Evolutionary conservation across 2,113 vertebrate genomes (phyloP).

Genomic region (Pituophis catenifer): DNA sequence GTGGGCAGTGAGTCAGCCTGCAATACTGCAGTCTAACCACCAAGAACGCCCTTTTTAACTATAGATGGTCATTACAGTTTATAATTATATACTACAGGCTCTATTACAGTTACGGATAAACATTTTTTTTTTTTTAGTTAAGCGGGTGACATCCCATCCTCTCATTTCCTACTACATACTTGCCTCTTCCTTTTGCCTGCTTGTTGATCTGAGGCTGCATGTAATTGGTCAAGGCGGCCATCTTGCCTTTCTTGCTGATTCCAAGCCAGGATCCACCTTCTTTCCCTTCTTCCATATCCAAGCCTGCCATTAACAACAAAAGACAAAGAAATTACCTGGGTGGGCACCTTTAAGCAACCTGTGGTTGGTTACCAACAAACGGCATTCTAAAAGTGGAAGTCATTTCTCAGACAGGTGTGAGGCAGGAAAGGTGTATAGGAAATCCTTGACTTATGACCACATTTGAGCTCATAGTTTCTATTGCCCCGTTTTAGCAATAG

Average conservation of each 20-base stretch:
- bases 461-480: too few relatives aligned
- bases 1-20: too few relatives aligned
- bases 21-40: neutral
- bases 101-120: too few relatives aligned
- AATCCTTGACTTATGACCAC: too few relatives aligned
- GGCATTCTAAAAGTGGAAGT: too few relatives aligned
- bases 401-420: too few relatives aligned
- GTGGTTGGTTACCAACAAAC: too few relatives aligned
- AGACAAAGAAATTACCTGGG: neutral
- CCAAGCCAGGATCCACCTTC: constrained; percentile 96
- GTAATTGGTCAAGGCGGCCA: constrained; percentile 93
- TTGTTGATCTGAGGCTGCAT: constrained; percentile 79
- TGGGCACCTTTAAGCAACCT: neutral
- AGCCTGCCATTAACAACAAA: constrained; percentile 66
- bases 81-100: too few relatives aligned
- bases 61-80: neutral
- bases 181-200: constrained; percentile 88
- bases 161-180: neutral
- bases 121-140: too few relatives aligned
- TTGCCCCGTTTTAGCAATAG: too few relatives aligned
- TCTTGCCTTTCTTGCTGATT: constrained; percentile 86
- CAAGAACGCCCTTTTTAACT: neutral
- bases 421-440: too few relatives aligned
- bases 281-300: constrained; percentile 91
- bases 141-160: too few relatives aligned